A percentile compares a stretch with the other conserved stretches of the same genome.
These are phyloP conservation scores for Emydura subglobosa DNA, from an alignment of 2,113 vertebrate species.

Conservation along the genomic window DNA sequence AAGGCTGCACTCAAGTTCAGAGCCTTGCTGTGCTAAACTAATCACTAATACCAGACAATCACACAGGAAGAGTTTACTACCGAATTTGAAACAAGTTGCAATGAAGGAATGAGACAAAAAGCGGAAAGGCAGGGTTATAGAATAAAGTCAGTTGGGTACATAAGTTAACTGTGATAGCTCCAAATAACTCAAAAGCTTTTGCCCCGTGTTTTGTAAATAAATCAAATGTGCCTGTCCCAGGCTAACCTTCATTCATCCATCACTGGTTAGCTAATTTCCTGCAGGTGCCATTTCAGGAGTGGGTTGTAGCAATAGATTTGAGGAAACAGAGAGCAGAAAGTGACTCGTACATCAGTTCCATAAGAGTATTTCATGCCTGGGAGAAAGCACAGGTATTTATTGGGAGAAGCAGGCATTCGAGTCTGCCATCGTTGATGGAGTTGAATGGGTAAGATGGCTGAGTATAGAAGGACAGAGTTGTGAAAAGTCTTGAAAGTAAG, in stretches of 20 bases:
- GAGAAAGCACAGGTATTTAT: neutral
- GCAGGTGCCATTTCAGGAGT: neutral
- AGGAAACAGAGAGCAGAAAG: neutral
- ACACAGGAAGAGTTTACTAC: neutral
- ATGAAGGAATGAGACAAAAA: neutral
- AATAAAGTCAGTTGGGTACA: neutral
- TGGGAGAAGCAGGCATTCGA: neutral
- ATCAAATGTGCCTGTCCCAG: neutral
- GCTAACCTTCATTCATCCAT: fast-evolving
- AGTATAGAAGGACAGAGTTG: neutral
- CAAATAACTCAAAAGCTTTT: neutral
- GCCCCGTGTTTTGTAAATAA: neutral
- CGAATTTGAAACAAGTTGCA: neutral
- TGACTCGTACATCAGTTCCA: neutral
- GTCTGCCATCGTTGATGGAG: fast-evolving
- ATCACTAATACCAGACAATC: too few species aligned
- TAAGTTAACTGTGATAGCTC: neutral
- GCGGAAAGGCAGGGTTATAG: neutral
- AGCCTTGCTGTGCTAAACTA: neutral
- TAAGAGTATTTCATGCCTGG: fast-evolving
- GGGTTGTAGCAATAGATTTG: neutral
- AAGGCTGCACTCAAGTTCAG: neutral
- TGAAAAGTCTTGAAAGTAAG: neutral
- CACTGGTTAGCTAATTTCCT: neutral
- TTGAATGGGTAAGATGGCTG: neutral